Evolutionary conservation across 2,113 vertebrate genomes (phyloP), one percentile per base, ranked within the genome.

Genomic region (Anhinga rufa): DNA sequence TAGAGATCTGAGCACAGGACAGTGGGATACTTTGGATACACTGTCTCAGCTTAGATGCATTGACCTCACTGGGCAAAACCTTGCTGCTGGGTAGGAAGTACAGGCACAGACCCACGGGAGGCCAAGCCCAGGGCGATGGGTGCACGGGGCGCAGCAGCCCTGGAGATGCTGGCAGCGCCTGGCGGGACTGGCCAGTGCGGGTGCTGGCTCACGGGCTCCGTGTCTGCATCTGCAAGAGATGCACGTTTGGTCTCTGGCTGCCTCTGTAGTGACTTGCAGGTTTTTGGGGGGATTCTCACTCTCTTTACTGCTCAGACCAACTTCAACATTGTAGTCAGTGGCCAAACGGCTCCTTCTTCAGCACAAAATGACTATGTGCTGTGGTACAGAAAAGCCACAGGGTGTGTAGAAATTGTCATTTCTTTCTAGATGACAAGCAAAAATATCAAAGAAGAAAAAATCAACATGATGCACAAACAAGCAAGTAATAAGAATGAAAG

Each of bases 141-240:
- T 46, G 0, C 34, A 4, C 0, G 16, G 54, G 31, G 14, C 4
- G 2, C 51, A n/a, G 81, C 6, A 24, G 46, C 49, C 1, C 1
- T 9, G 68, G 60, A 38, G 15, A 9, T 58, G 66, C 90, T 65
- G 82, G 76, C 17, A 44, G 46, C 0, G 0, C 40, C 12, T 58
- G 57, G 49, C 62, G 83, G 85, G 34, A 4, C 34, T 3, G 3
- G 38, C 9, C 58, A 75, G 31, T 7, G 32, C 1, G 0, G 44
- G 40, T 65, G 14, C 62, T 72, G 77, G 20, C 49, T 48, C 28
- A 9, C 0, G 0, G n/a, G 14, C 44, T 26, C 21, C 3, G 0
- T n/a, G 24, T 70, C 70, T 62, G 79, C 14, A 1, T 2, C 10
- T 31, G 54, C 46, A 36, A 29, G 70, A 76, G 57, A 21, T 28